Conservation (phyloP, 2,797 vertebrate genomes). For the Falco rusticolus region DNA sequence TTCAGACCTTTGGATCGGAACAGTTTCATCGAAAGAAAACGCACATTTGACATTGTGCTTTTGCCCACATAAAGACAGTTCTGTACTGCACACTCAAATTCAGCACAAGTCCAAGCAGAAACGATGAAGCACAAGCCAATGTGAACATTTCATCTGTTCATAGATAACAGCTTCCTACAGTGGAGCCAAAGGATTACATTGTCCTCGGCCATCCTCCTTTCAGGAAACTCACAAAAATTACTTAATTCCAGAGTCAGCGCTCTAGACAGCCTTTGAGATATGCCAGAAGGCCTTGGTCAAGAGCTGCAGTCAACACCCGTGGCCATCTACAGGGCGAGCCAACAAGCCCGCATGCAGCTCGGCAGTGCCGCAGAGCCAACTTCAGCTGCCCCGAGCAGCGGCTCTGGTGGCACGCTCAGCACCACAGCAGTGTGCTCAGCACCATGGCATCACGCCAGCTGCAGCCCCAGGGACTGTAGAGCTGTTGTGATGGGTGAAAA, state of each 20-base stretch:
- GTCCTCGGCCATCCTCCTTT: not conserved
- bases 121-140: not conserved
- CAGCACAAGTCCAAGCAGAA: not conserved
- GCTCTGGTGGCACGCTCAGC: not conserved
- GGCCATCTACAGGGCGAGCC: not conserved
- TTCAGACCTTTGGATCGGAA: not conserved
- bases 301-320: accelerated
- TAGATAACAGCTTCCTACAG: not conserved
- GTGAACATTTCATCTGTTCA: not conserved
- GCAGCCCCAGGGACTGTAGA: not conserved
- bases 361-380: too few relatives aligned
- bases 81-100: not conserved
- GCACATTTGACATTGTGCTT: not conserved
- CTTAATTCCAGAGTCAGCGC: not conserved
- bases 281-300: not conserved
- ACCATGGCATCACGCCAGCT: not conserved
- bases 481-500: not conserved
- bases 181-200: not conserved
- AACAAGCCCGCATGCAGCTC: not conserved
- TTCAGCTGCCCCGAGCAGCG: not conserved
- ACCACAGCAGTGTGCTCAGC: not conserved
- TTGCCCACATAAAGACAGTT: not conserved
- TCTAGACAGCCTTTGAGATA: not conserved
- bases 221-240: not conserved
- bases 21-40: not conserved